A percentile compares a stretch with the other conserved stretches of the same genome.
Conservation (phyloP, 2,888 invertebrate genomes). For the Piscicola geometra region DNA sequence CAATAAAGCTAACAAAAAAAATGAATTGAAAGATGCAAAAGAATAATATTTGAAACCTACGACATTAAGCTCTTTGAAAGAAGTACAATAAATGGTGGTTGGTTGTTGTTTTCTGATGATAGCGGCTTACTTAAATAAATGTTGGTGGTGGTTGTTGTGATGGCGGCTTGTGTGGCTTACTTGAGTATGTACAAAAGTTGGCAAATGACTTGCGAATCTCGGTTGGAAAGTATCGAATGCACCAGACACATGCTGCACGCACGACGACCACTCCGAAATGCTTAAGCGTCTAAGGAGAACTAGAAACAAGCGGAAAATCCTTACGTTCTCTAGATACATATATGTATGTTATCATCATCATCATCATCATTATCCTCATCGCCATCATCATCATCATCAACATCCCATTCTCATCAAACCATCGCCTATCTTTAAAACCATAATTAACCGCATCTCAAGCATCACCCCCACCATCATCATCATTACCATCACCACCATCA, state of each 20-base stretch:
- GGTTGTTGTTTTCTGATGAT: too few species aligned
- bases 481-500: constrained; percentile 23
- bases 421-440: too few species aligned
- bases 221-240: background rate
- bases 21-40: background rate
- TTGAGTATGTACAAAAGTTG: constrained; percentile 10
- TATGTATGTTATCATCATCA: constrained; percentile 10
- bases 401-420: too few species aligned
- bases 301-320: constrained; percentile 2
- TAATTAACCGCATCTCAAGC: too few species aligned
- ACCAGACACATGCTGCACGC: constrained; percentile 1
- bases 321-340: too few species aligned
- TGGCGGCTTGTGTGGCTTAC: too few species aligned
- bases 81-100: too few species aligned
- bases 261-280: background rate
- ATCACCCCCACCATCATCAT: constrained; percentile 7
- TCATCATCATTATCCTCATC: constrained; percentile 12
- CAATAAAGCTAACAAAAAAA: too few species aligned
- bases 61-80: too few species aligned
- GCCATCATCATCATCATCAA: too few species aligned
- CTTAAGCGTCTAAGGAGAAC: background rate
- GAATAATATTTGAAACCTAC: background rate
- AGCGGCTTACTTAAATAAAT: too few species aligned
- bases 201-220: background rate
- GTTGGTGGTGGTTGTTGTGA: too few species aligned